phyloP scores from a whole-genome alignment of 1,140 invertebrate species.

The Drosophila seguyi region DNA sequence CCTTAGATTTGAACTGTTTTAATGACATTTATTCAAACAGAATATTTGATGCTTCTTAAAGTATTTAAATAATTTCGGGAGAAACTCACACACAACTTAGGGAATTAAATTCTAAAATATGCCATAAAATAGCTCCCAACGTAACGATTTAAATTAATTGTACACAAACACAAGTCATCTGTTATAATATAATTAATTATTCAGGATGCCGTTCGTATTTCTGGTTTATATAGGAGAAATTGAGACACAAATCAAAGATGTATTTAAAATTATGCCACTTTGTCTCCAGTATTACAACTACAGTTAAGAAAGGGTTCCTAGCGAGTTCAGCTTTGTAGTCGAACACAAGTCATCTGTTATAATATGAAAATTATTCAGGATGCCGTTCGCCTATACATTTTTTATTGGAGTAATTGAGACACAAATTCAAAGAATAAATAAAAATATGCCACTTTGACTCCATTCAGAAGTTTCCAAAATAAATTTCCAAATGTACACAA shows the following conservation, averaged over 20 bases:
- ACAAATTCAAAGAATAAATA: constrained; percentile 7
- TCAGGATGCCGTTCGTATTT: constrained; percentile 49
- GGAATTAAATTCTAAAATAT: constrained; percentile 13
- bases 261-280: constrained; percentile 41
- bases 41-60: not conserved
- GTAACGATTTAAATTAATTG: not conserved
- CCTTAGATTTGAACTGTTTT: not conserved
- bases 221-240: constrained; percentile 43
- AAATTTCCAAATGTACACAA: constrained; percentile 11
- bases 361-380: constrained; percentile 48
- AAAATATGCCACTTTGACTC: constrained; percentile 66
- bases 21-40: not conserved
- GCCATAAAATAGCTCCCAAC: constrained; percentile 39
- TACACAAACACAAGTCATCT: constrained; percentile 55
- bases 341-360: constrained; percentile 63
- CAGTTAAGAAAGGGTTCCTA: not conserved
- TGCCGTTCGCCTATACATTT: constrained; percentile 41
- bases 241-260: constrained; percentile 41
- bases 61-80: constrained; percentile 17
- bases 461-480: not conserved
- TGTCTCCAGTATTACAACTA: constrained; percentile 27
- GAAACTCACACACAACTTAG: constrained; percentile 49
- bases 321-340: constrained; percentile 1
- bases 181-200: constrained; percentile 27
- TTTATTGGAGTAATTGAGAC: constrained; percentile 49